phyloP scores from a whole-genome alignment of 2,113 vertebrate genomes.

The Pandion haliaetus region DNA sequence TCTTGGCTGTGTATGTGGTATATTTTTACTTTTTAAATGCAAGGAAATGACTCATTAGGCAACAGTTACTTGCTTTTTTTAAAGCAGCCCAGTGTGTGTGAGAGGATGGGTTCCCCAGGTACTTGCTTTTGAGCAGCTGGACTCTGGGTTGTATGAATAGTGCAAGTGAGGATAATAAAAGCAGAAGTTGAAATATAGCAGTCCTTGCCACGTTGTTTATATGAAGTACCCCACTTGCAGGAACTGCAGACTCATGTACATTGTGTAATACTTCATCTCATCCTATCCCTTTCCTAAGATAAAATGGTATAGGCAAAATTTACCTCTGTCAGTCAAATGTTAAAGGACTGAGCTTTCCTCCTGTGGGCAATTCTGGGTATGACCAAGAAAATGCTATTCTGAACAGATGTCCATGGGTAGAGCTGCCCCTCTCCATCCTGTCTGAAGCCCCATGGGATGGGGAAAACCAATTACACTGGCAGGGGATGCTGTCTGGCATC shows the following conservation, averaged over 20 bases:
- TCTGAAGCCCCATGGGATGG: neutral
- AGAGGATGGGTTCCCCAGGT: neutral
- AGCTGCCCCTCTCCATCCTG: neutral
- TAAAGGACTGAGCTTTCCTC: neutral
- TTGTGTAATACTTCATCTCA: neutral
- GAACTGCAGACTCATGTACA: neutral
- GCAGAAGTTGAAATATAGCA: neutral
- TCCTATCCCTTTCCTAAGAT: neutral
- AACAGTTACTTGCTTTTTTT: neutral
- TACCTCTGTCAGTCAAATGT: neutral
- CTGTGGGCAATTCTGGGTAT: neutral
- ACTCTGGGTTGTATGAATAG: neutral
- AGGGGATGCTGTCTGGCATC: neutral
- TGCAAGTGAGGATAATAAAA: neutral
- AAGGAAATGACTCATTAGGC: conserved; percentile 19
- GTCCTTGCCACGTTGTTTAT: neutral
- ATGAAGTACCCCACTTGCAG: neutral
- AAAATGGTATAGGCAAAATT: neutral
- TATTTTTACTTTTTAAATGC: neutral
- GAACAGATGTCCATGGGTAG: neutral
- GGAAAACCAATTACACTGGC: neutral
- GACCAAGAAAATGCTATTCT: neutral
- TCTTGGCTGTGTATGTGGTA: neutral
- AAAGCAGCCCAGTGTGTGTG: neutral
- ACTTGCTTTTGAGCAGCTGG: neutral